Evolutionary conservation across 2,113 vertebrate genomes (phyloP), one percentile per base, ranked within the genome.

Genomic region (Nothocercus nigrocapillus): DNA sequence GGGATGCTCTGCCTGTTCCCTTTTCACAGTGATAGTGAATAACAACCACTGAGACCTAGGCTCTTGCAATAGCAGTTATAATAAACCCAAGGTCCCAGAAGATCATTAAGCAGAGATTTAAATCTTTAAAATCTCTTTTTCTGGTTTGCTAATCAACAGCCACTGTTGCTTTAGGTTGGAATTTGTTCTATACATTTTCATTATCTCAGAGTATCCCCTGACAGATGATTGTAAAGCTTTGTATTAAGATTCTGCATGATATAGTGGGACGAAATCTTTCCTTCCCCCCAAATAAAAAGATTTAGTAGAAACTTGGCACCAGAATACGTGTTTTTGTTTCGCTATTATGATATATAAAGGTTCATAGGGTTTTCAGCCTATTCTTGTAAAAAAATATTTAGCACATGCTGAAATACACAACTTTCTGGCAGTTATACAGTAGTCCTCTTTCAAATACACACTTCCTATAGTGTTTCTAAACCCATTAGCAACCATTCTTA

Each of bases 291-390:
- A 93, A 97, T 49, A 97, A 94, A 95, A 87, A 94, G 83, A 86
- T 96, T 98, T 98, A 98, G 96, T 97, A 98, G 97, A 97, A 98
- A 97, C 91, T 96, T 98, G 97, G 98, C 97, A 98, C 95, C 96
- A 97, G 96, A 98, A 97, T 94, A 96, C 95, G 96, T 96, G 76
- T 97, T 97, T 97, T 91, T 95, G 76, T 95, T 98, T 98, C 97
- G 97, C 97, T 98, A 97, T 96, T 96, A 86, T 96, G 82, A 97
- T 88, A 89, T 92, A 95, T 97, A 97, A 98, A 98, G 97, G 62
- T 98, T 97, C 96, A 97, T 67, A 91, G 89, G 87, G 70, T 72
- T 97, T 78, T 96, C 91, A 94, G 85, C 78, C 62, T 97, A 97
- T 94, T 95, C 93, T 94, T 96, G 92, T 88, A 95, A 28, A 76